phyloP scores from a whole-genome alignment of 2,113 vertebrate species.

The Nothocercus nigrocapillus region DNA sequence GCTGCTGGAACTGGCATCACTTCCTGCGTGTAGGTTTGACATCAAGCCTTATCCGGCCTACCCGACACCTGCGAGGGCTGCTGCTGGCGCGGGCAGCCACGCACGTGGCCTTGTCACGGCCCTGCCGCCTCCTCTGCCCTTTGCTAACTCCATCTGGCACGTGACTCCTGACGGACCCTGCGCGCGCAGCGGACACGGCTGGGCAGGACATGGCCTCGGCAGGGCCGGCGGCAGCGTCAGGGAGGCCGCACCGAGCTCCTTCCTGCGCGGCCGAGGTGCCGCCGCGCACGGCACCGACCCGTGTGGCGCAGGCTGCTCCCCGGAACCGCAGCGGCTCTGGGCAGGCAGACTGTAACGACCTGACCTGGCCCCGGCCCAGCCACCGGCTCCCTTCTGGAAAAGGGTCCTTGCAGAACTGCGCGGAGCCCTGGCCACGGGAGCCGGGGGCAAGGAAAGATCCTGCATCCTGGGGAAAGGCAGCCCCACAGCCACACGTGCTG shows the following conservation, averaged over 20 bases:
- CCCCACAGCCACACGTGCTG: too few relatives aligned
- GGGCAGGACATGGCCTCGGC: neutral
- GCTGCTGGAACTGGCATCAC: neutral
- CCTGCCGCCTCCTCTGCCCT: neutral
- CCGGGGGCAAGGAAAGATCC: too few relatives aligned
- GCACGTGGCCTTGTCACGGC: neutral
- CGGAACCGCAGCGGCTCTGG: neutral
- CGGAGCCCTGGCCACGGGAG: too few relatives aligned
- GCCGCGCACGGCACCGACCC: too few relatives aligned
- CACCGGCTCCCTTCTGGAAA: neutral
- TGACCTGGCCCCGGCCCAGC: neutral
- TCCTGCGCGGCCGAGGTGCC: fast-evolving
- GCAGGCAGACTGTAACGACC: slow-evolving; percentile 14
- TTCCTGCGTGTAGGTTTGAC: neutral
- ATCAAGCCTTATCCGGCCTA: neutral
- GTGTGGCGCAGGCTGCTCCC: too few relatives aligned
- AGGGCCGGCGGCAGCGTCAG: neutral
- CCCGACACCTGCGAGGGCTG: too few relatives aligned
- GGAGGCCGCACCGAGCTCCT: neutral
- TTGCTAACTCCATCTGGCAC: neutral
- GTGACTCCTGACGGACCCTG: too few relatives aligned
- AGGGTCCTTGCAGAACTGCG: neutral
- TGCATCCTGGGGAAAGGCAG: too few relatives aligned
- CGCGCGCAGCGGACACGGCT: fast-evolving
- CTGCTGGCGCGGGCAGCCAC: too few relatives aligned